Percentiles rank a stretch among this genome's conserved stretches.
Conservation (phyloP, 1,140 invertebrate species). For the Heliothis virescens region DNA sequence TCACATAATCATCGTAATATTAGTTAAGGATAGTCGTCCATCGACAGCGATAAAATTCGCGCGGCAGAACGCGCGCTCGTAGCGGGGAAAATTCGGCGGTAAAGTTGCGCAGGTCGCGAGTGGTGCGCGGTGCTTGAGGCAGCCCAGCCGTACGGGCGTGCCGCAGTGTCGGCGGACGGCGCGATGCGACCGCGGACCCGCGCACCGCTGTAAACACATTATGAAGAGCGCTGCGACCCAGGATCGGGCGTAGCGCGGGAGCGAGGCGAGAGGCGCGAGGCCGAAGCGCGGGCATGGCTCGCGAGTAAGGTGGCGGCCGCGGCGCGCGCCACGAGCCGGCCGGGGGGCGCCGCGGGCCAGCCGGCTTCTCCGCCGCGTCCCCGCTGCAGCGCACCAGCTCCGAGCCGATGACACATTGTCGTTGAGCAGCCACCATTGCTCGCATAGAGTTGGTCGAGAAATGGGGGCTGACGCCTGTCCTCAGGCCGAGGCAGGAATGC, state of each 20-base stretch:
- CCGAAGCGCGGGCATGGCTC: constrained; percentile 68
- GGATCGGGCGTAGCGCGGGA: constrained; percentile 44
- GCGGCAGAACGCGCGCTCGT: constrained; percentile 58
- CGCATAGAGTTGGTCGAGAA: constrained; percentile 97
- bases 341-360: constrained; percentile 78
- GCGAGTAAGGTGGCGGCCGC: constrained; percentile 77
- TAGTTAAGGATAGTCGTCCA: constrained; percentile 50
- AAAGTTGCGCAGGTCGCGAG: constrained; percentile 59
- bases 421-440: constrained; percentile 93
- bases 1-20: constrained; percentile 51
- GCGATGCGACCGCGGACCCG: constrained; percentile 67
- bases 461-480: constrained; percentile 98
- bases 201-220: constrained; percentile 63
- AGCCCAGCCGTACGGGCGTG: constrained; percentile 65
- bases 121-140: constrained; percentile 62
- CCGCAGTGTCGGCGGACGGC: constrained; percentile 66
- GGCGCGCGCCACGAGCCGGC: constrained; percentile 72
- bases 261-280: constrained; percentile 49
- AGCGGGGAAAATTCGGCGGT: constrained; percentile 53
- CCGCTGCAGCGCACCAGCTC: constrained; percentile 68
- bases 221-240: constrained; percentile 62
- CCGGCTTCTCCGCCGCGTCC: constrained; percentile 72
- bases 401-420: constrained; percentile 82
- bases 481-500: constrained; percentile 96
- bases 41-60: constrained; percentile 43